These are phyloP conservation scores for Propithecus deckenii DNA, from an alignment of 2,797 vertebrate genomes.

Conservation along the genomic window DNA sequence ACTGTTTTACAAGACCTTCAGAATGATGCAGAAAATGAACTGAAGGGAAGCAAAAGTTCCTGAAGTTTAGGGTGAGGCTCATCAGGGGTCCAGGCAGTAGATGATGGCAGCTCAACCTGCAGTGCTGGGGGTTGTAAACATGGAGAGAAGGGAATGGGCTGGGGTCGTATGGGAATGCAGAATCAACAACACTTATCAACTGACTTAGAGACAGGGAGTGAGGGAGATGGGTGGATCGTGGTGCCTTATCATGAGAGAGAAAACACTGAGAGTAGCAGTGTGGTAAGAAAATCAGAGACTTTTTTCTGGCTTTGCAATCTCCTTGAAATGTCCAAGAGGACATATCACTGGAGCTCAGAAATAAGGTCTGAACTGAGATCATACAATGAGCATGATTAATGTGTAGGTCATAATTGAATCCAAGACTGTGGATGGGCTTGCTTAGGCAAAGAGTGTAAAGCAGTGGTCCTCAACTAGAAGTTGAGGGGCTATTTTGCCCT, in stretches of 20 bases:
- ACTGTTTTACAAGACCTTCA: background rate
- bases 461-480: background rate
- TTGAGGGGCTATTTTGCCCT: background rate
- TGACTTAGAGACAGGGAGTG: background rate
- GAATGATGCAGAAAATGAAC: background rate
- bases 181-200: background rate
- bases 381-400: background rate
- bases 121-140: background rate
- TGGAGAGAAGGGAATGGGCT: background rate
- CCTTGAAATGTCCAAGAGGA: conserved; percentile 16
- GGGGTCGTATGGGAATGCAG: background rate
- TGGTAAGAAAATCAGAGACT: background rate
- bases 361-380: background rate
- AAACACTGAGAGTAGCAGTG: background rate
- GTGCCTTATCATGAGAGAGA: background rate
- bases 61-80: background rate
- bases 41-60: background rate
- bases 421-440: background rate
- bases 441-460: background rate
- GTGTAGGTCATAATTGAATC: background rate
- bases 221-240: background rate
- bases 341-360: background rate
- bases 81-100: background rate
- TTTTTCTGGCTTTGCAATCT: background rate
- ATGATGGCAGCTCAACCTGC: background rate